Percentiles rank a stretch among this genome's conserved stretches.
These are phyloP conservation scores for Melierax canorus DNA, from an alignment of 2,113 vertebrate species.

Conservation along the genomic window DNA sequence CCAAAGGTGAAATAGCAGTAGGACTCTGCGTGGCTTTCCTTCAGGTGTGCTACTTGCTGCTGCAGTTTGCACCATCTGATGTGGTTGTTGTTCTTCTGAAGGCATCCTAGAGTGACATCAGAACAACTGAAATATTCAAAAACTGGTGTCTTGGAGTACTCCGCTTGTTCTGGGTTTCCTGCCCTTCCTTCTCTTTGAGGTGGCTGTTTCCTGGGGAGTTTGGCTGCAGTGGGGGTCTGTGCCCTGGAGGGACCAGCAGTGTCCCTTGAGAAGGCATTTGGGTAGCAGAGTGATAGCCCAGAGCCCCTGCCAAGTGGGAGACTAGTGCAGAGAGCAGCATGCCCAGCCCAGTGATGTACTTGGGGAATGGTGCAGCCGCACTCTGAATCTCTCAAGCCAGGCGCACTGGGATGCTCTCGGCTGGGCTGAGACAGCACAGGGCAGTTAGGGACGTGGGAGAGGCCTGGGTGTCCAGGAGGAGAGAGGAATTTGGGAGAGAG, in stretches of 20 bases:
- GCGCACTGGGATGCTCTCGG: accelerated
- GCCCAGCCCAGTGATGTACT: not conserved
- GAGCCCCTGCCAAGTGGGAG: not conserved
- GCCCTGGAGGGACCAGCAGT: not conserved
- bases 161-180: not conserved
- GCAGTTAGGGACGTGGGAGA: not conserved
- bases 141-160: accelerated
- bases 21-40: not conserved
- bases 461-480: not conserved
- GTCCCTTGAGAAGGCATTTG: not conserved
- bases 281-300: too few relatives aligned
- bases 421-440: not conserved
- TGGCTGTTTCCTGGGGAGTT: not conserved
- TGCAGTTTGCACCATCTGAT: not conserved
- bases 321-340: not conserved
- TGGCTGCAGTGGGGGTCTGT: not conserved
- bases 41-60: not conserved
- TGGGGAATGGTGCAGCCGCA: not conserved
- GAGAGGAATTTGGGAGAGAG: not conserved
- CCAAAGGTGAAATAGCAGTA: not conserved
- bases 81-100: not conserved
- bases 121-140: not conserved
- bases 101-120: not conserved
- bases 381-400: not conserved
- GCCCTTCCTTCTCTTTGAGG: not conserved